Conservation (phyloP, 2,797 vertebrate genomes). For the Artibeus lituratus region DNA sequence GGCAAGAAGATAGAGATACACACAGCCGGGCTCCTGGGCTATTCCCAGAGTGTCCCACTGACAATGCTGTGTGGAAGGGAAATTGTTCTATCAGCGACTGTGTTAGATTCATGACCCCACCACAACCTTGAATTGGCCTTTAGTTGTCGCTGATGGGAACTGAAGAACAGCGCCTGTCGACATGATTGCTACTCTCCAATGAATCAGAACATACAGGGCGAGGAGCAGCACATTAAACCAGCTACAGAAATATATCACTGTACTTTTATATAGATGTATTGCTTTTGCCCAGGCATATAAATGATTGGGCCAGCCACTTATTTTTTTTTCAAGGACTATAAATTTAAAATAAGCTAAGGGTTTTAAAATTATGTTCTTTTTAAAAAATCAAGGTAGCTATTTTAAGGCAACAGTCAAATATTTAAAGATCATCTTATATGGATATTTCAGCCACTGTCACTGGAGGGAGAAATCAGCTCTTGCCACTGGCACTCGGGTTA, state of each 20-base stretch:
- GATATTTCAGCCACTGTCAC: constrained; percentile 71
- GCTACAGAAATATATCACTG: constrained; percentile 89
- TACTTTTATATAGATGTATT: constrained; percentile 91
- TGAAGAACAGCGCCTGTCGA: constrained; percentile 90
- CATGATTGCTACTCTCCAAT: constrained; percentile 89
- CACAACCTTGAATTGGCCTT: constrained; percentile 91
- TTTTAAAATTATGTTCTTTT: constrained; percentile 85
- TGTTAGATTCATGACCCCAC: constrained; percentile 89
- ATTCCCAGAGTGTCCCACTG: constrained; percentile 77
- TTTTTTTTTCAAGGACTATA: constrained; percentile 84
- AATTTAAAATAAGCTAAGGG: constrained; percentile 88
- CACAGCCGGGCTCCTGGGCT: constrained; percentile 68
- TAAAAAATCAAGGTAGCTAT: constrained; percentile 75
- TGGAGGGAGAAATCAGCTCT: constrained; percentile 49
- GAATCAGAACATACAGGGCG: constrained; percentile 88
- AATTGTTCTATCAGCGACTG: constrained; percentile 88
- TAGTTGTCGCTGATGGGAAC: constrained; percentile 90
- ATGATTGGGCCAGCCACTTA: constrained; percentile 87
- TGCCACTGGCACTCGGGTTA: constrained; percentile 37
- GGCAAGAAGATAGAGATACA: constrained; percentile 74
- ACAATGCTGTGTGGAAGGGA: constrained; percentile 81
- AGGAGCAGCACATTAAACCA: constrained; percentile 88
- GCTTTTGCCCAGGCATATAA: constrained; percentile 87
- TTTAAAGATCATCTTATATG: constrained; percentile 80
- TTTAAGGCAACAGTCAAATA: constrained; percentile 82